phyloP scores from a whole-genome alignment of 2,888 invertebrate species.

The Miltochrista miniata region DNA sequence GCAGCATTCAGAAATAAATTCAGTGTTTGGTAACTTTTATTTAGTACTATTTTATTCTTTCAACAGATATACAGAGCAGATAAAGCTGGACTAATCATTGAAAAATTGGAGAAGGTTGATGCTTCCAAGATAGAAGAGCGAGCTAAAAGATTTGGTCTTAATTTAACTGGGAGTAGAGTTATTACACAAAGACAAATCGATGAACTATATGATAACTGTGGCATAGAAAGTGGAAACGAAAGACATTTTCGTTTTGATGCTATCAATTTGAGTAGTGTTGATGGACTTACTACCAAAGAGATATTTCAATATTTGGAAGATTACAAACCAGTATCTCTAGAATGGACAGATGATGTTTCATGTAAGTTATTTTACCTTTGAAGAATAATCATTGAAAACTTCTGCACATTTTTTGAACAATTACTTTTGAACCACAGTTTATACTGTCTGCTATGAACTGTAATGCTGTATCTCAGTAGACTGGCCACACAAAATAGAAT shows the following conservation, averaged over 20 bases:
- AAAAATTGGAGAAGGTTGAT: slow-evolving; percentile 70
- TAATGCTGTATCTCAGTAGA: too few relatives aligned
- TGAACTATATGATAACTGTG: slow-evolving; percentile 71
- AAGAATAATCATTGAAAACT: too few relatives aligned
- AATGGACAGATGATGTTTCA: slow-evolving; percentile 91
- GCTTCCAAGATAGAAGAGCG: slow-evolving; percentile 72
- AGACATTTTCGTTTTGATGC: slow-evolving; percentile 88
- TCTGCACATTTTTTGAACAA: too few relatives aligned
- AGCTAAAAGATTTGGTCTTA: slow-evolving; percentile 73
- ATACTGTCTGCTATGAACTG: too few relatives aligned
- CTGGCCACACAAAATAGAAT: too few relatives aligned
- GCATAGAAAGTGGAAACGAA: slow-evolving; percentile 81
- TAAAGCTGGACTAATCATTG: slow-evolving; percentile 59
- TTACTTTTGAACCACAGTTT: too few relatives aligned
- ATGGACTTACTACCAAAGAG: slow-evolving; percentile 90
- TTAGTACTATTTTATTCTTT: not conserved
- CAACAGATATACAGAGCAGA: slow-evolving; percentile 55
- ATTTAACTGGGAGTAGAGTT: slow-evolving; percentile 67
- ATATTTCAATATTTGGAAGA: slow-evolving; percentile 91
- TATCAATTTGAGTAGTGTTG: slow-evolving; percentile 89
- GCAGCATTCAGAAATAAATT: too few relatives aligned
- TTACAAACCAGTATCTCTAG: slow-evolving; percentile 89
- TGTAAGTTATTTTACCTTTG: slow-evolving; percentile 78
- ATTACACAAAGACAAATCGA: slow-evolving; percentile 77
- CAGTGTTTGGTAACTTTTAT: not conserved